Evolutionary conservation across 2,888 invertebrate genomes (phyloP).

Genomic region (Drosophila diplacantha): DNA sequence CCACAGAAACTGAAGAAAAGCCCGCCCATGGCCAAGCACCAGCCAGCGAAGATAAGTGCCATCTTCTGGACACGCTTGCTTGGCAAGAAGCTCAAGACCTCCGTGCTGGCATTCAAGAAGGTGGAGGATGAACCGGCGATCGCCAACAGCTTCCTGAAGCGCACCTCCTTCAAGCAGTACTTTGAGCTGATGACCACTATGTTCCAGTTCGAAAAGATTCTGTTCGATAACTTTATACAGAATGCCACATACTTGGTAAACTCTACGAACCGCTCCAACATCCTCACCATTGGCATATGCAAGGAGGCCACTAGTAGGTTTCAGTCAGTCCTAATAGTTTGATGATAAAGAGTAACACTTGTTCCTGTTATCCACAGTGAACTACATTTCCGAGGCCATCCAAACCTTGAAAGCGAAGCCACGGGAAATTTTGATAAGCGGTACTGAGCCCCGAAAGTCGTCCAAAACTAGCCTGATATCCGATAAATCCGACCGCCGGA

Average conservation of each 20-base stretch:
- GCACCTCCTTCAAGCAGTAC: constrained; percentile 88
- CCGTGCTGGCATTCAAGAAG: constrained; percentile 87
- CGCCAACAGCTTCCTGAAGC: constrained; percentile 85
- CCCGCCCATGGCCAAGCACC: constrained; percentile 82
- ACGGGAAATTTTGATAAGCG: not conserved
- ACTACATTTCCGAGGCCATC: constrained; percentile 60
- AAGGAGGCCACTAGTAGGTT: constrained; percentile 63
- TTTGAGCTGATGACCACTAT: constrained; percentile 85
- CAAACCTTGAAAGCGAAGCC: constrained; percentile 56
- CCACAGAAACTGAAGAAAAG: constrained; percentile 56
- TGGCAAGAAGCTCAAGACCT: constrained; percentile 87
- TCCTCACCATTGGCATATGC: constrained; percentile 81
- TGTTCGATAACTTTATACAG: constrained; percentile 85
- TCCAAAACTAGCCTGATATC: constrained; percentile 28
- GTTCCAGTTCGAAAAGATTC: constrained; percentile 85
- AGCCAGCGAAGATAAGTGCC: constrained; percentile 89
- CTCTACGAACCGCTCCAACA: constrained; percentile 83
- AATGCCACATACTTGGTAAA: constrained; percentile 83
- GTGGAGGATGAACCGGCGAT: constrained; percentile 77
- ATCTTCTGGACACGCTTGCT: constrained; percentile 91
- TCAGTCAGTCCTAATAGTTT: not conserved
- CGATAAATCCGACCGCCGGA: constrained; percentile 20
- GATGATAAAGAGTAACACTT: not conserved
- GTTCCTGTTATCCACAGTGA: constrained; percentile 48
- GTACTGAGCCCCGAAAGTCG: not conserved